Conservation (phyloP, 2,113 vertebrate species). For the Caranx melampygus region DNA sequence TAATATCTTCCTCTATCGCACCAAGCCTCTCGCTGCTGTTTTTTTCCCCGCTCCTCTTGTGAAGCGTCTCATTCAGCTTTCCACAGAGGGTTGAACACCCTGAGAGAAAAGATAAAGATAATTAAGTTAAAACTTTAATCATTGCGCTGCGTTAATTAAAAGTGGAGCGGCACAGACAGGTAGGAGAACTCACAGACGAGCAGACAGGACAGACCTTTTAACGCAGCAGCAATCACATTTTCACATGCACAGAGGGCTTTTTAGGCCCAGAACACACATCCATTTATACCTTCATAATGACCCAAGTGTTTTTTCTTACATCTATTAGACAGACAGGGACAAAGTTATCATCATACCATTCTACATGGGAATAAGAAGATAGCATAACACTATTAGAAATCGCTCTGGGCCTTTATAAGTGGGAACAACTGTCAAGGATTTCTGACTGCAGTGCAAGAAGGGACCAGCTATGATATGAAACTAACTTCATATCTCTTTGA, state of each 20-base stretch:
- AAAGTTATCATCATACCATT: constrained; percentile 57
- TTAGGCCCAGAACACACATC: constrained; percentile 45
- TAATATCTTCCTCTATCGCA: constrained; percentile 72
- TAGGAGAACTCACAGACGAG: constrained; percentile 61
- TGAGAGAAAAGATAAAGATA: constrained; percentile 85
- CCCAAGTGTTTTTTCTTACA: constrained; percentile 43
- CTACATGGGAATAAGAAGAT: constrained; percentile 32
- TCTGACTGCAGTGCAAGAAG: constrained; percentile 39
- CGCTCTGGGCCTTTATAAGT: constrained; percentile 48
- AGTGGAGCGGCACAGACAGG: constrained; percentile 72
- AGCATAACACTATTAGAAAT: constrained; percentile 45
- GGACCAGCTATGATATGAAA: constrained; percentile 11
- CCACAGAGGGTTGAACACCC: constrained; percentile 74
- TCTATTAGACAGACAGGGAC: constrained; percentile 47
- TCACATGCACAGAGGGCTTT: constrained; percentile 59
- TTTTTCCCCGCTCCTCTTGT: constrained; percentile 50
- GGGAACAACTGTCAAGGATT: constrained; percentile 55
- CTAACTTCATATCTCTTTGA: constrained; percentile 54
- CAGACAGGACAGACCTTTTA: constrained; percentile 61
- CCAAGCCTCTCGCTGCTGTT: constrained; percentile 45
- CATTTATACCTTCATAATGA: constrained; percentile 59
- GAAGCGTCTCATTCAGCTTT: constrained; percentile 77
- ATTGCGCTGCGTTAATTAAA: constrained; percentile 82
- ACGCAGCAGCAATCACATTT: constrained; percentile 70
- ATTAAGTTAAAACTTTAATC: constrained; percentile 85